phyloP scores from a whole-genome alignment of 2,888 invertebrate genomes.

The Campoplex capitator region DNA sequence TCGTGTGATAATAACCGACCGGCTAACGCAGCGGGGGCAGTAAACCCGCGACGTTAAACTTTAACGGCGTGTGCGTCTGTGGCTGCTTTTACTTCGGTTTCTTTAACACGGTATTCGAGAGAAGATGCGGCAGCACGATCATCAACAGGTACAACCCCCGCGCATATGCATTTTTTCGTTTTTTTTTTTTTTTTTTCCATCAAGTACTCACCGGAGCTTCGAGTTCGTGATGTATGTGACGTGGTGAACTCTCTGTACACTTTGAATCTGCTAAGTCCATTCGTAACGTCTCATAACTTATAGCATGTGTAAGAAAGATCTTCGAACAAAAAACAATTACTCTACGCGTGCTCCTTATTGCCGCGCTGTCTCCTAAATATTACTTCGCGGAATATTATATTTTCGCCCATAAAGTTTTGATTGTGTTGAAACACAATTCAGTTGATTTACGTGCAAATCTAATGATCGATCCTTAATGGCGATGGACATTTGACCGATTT shows the following conservation, averaged over 20 bases:
- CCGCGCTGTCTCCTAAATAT: conserved; percentile 17
- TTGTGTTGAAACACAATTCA: conserved; percentile 1
- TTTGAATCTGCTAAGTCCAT: conserved; percentile 38
- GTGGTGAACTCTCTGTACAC: conserved; percentile 48
- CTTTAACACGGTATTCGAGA: conserved; percentile 4
- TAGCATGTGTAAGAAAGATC: neutral
- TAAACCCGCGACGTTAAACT: conserved; percentile 69
- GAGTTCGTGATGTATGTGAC: conserved; percentile 52
- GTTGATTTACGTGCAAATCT: conserved; percentile 11
- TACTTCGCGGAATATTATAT: neutral
- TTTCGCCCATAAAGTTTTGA: conserved; percentile 8
- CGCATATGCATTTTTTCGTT: conserved; percentile 25
- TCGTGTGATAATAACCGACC: conserved; percentile 63
- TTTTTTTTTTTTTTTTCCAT: conserved; percentile 49
- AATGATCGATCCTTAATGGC: neutral
- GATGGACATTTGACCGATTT: neutral
- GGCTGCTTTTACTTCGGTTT: conserved; percentile 32
- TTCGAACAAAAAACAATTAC: conserved; percentile 44
- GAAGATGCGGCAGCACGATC: conserved; percentile 27
- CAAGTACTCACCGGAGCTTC: conserved; percentile 32
- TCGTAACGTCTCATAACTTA: conserved; percentile 53
- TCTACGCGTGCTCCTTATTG: conserved; percentile 19
- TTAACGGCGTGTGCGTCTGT: conserved; percentile 62
- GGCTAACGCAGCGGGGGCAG: conserved; percentile 57
- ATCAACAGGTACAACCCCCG: conserved; percentile 28